Conservation (phyloP, 1,140 invertebrate genomes). For the Lepidurus apus region DNA sequence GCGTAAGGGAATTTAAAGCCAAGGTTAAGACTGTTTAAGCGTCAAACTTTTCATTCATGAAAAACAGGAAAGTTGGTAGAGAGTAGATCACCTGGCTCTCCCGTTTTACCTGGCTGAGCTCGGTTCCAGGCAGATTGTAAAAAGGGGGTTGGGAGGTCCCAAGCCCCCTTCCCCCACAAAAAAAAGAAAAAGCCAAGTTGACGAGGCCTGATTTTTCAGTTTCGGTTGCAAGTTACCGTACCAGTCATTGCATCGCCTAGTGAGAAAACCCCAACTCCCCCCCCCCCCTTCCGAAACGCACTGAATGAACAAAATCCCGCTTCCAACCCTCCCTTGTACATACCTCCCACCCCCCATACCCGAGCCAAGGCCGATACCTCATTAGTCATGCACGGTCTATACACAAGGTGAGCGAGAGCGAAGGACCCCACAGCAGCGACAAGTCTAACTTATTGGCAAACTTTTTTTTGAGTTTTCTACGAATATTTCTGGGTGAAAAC, state of each 20-base stretch:
- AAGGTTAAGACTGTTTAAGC: not conserved
- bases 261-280: not conserved
- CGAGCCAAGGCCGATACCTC: constrained; percentile 12
- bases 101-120: not conserved
- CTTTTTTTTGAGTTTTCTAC: too few species aligned
- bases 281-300: not conserved
- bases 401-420: not conserved
- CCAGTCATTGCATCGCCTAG: not conserved
- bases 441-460: too few species aligned
- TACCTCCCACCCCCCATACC: not conserved
- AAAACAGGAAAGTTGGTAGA: not conserved
- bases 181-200: not conserved
- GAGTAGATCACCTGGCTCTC: not conserved
- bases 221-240: not conserved
- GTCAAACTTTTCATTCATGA: not conserved
- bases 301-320: not conserved
- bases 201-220: not conserved
- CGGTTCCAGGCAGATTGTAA: not conserved
- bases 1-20: not conserved
- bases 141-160: too few species aligned
- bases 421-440: not conserved
- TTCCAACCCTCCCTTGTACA: too few species aligned
- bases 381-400: constrained; percentile 4
- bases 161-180: too few species aligned
- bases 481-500: too few species aligned